Base-by-base conservation (phyloP, 2,888 invertebrate species). In the Tanytarsus gracilentus region DNA sequence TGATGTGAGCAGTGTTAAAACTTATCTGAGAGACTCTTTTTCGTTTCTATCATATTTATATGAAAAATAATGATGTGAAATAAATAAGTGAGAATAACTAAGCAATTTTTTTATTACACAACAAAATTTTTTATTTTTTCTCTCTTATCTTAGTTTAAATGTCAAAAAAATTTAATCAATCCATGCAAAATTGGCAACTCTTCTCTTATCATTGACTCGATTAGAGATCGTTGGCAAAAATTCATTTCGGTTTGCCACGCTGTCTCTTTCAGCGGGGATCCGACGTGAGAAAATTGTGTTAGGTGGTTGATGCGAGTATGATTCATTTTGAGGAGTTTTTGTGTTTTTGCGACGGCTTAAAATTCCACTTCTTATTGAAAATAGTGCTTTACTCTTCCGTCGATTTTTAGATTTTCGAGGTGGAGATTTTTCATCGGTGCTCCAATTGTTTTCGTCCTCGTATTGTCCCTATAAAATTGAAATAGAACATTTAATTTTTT, bases 111-210 rank as follows among this genome's bases (percentile, higher is more conserved):
- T n/a, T n/a, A n/a, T n/a, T n/a, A n/a, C n/a, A n/a, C n/a, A n/a
- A n/a, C n/a, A n/a, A n/a, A n/a, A n/a, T n/a, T n/a, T n/a, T n/a
- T n/a, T n/a, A n/a, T n/a, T n/a, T 36, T 4, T 36, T 36, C 16
- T 36, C 4, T 14, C 11, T 6, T n/a, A 11, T 2, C 23, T 25
- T 48, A 4, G 3, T 48, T 9, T 4, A 6, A 48, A 3, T n/a
- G n/a, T n/a, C n/a, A n/a, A n/a, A n/a, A n/a, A n/a, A 16, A 9
- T 48, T 64, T 59, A 65, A 61, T 65, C 64, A 21, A 64, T 56
- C 65, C 65, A 65, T 5, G 65, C 65, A 56, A 64, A 64, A 61
- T 55, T 62, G 8, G 61, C 26, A 23, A 62, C 60, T 9, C 27
- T 40, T 27, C 56, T 58, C 14, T 55, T 23, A 8, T 26, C 29